Evolutionary conservation across 2,888 invertebrate species (phyloP).

Genomic region (Polyommatus iphigenia): DNA sequence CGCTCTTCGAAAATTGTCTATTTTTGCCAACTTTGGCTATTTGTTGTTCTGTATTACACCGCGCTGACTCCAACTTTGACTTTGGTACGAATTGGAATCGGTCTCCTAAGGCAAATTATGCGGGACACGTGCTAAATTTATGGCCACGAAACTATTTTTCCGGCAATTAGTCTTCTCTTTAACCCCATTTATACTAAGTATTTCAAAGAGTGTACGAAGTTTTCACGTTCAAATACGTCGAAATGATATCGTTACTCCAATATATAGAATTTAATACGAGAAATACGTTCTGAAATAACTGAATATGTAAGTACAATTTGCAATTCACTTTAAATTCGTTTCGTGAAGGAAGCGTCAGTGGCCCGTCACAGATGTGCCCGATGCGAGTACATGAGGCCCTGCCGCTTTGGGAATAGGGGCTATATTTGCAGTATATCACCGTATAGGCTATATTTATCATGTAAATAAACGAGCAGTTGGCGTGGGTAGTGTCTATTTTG

Average conservation of each 20-base stretch:
- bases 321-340: conserved; percentile 39
- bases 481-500: conserved; percentile 74
- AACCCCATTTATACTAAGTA: background rate
- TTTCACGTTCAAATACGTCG: background rate
- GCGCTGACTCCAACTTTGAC: background rate
- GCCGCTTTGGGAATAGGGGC: conserved; percentile 26
- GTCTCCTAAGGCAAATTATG: conserved; percentile 8
- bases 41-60: conserved; percentile 43
- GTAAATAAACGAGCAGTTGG: conserved; percentile 75
- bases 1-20: conserved; percentile 70
- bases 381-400: conserved; percentile 19
- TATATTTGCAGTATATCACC: conserved; percentile 22
- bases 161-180: background rate
- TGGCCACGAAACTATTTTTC: background rate
- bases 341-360: conserved; percentile 36
- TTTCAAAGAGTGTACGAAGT: background rate
- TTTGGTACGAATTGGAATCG: conserved; percentile 27
- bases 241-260: background rate
- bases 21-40: conserved; percentile 72
- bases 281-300: conserved; percentile 31
- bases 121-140: conserved; percentile 9
- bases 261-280: conserved; percentile 28
- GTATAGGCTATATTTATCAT: conserved; percentile 39
- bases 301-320: conserved; percentile 35
- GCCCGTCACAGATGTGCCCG: conserved; percentile 29